Evolutionary conservation across 2,797 vertebrate genomes (phyloP), one percentile per base, ranked within the genome.

Genomic region (Zenarchopterus dispar): DNA sequence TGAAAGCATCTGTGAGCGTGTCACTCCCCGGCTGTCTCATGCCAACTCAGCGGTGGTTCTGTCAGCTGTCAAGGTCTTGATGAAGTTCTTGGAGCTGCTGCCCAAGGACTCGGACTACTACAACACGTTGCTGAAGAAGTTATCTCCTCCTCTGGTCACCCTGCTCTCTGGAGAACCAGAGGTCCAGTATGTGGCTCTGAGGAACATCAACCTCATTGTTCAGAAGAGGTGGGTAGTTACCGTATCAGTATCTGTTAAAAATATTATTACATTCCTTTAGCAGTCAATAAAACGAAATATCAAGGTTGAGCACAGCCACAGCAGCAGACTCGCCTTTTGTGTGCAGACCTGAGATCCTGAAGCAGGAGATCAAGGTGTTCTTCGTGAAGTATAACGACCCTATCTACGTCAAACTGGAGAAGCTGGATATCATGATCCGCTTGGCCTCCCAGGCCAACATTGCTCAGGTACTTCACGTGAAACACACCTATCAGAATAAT

Each of bases 321-420:
- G 17, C 15, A 8, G 17, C 18, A 8, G 36, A 58, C 17, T 58
- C 26, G 36, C 8, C 61, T 0, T 19, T 60, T 69, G n/a, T 77
- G 18, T 72, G 13, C 86, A 99, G 97, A 75, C 97, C 97, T 0
- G 97, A 98, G 92, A 97, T 99, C 87, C 91, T 99, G 71, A 99
- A 99, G 90, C 97, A 99, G 0, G 97, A 99, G 90, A 99, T 99
- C 91, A 99, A 99, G 78, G 98, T 99, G 53, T 99, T 99, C 81
- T 99, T 99, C 10, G 98, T 99, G 62, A 99, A 99, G 84, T 99
- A 99, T 89, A 99, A 99, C 0, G 98, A 99, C 88, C 98, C 98
- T 0, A 99, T 99, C 88, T 99, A 99, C 0, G 97, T 99, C 81
- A 99, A 99, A 74, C 94, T 99, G 87, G 97, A 99, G 90, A 99